Conservation (phyloP, 2,113 vertebrate species). For the Myrmecobius fasciatus region DNA sequence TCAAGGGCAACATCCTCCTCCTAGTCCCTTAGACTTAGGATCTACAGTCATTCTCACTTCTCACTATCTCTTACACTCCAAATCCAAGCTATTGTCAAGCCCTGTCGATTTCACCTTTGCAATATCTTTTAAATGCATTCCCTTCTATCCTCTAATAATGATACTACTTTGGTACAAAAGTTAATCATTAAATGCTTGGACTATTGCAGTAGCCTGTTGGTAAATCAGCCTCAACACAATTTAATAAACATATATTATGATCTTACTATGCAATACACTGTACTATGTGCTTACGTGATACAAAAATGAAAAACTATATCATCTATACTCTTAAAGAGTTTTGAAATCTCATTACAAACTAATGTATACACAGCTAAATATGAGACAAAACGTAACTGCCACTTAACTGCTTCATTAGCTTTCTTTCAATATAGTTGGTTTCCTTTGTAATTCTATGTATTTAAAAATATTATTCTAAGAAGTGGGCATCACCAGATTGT, state of each 20-base stretch:
- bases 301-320: neutral
- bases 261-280: neutral
- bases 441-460: neutral
- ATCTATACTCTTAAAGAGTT: neutral
- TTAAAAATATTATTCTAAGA: neutral
- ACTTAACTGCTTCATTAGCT: neutral
- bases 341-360: neutral
- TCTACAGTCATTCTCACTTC: neutral
- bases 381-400: neutral
- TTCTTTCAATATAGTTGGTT: neutral
- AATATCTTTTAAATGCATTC: neutral
- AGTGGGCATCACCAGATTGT: neutral
- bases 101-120: neutral
- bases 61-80: neutral
- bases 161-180: neutral
- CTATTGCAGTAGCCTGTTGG: neutral
- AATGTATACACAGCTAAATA: neutral
- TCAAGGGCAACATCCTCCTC: neutral
- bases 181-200: neutral
- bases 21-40: neutral
- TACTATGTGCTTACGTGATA: neutral
- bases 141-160: neutral
- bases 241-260: neutral
- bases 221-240: neutral
- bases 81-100: neutral